Evolutionary conservation across 2,797 vertebrate genomes (phyloP).

Genomic region (Urophycis tenuis): DNA sequence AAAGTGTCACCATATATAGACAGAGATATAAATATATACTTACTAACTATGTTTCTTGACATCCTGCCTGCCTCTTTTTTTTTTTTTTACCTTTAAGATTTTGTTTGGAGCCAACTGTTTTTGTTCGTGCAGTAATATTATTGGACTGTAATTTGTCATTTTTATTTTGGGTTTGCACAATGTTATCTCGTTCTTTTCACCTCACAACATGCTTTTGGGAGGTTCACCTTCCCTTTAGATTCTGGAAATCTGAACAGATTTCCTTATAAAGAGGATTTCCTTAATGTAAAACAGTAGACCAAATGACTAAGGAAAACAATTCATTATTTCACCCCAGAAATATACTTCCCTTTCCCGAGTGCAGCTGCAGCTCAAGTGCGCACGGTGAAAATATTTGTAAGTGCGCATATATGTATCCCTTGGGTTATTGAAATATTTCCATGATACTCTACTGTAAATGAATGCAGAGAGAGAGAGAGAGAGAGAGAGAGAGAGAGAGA

Average conservation of each 20-base stretch:
- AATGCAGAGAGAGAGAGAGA: constrained; percentile 23
- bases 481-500: constrained; percentile 33
- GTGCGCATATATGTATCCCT: not conserved
- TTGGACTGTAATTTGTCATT: not conserved
- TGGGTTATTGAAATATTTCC: not conserved
- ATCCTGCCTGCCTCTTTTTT: not conserved
- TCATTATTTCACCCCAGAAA: not conserved
- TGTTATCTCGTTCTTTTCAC: not conserved
- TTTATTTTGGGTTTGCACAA: not conserved
- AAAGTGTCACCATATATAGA: not conserved
- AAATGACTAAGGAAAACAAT: not conserved
- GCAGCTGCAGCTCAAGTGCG: not conserved
- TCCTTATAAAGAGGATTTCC: not conserved
- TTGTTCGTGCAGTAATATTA: not conserved
- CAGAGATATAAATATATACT: not conserved
- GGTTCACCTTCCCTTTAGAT: not conserved
- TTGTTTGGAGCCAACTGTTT: not conserved
- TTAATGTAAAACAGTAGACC: not conserved
- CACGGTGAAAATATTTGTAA: not conserved
- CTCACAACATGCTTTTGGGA: not conserved
- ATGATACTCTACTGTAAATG: not conserved
- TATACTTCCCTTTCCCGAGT: not conserved
- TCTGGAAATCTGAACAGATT: not conserved
- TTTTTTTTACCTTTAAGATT: not conserved
- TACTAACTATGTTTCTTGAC: not conserved